Base-by-base conservation (phyloP, 35 echinoderm and acorn worm species). In the Lytechinus variegatus region DNA sequence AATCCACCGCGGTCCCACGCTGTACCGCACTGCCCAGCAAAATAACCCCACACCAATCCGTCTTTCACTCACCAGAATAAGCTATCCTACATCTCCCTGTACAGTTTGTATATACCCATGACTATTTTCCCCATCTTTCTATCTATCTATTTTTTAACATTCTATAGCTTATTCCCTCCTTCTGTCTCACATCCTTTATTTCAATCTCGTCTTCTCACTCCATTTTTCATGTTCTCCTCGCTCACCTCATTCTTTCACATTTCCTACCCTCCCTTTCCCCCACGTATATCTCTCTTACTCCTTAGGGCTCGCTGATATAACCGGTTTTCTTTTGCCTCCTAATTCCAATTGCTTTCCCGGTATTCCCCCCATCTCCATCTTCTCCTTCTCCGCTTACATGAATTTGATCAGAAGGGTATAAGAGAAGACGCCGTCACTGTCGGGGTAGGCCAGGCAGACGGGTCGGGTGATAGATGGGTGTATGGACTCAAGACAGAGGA, bases 401-500 rank as follows among this genome's bases (percentile, higher is more conserved):
- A 52, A 90, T 90, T 52, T 54, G 88, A 90, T 44, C 88, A 90
- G 52, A 90, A 90, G 16, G 88, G 52, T 33, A 79, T 79, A 79
- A 79, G 66, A 24, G 66, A 79, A 79, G 66, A 79, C 66, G 66
- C 66, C 66, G 66, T 24, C 66, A 79, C 66, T 79, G 66, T 79
- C 66, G 66, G 66, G 66, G 19, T 24, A 79, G 66, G 66, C 66
- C 6, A 79, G 66, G 66, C 66, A 44, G 88, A 90, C 88, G 27
- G 52, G 29, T 44, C 28, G 88, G 29, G 88, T 90, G 88, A 90
- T 90, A 90, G 88, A 90, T 90, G 88, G 88, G 88, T 90, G 27
- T 90, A 90, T 90, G 88, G 88, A 90, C 88, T 90, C 14, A 44
- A 90, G 88, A 90, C 88, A 90, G 88, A 90, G 52, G 27, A 44